A percentile compares a stretch with the other conserved stretches of the same genome.
phyloP scores from a whole-genome alignment of 2,797 vertebrate genomes.

The Anguilla anguilla region DNA sequence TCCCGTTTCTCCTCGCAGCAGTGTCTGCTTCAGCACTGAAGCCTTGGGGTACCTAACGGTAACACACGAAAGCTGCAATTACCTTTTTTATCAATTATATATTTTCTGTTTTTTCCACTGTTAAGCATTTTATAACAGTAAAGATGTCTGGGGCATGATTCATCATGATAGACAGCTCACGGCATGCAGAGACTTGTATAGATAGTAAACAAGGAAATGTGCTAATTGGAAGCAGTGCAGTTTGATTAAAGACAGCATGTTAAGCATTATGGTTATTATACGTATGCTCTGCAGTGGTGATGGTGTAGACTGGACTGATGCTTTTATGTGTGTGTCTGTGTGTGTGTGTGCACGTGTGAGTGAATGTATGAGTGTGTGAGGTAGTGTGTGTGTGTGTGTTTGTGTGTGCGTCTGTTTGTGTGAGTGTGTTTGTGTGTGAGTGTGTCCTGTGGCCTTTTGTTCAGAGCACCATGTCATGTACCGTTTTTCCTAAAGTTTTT shows the following conservation, averaged over 20 bases:
- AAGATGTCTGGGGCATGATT: background rate
- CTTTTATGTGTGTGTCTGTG: background rate
- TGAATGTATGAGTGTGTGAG: too few species aligned
- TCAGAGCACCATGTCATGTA: too few species aligned
- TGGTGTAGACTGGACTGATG: background rate
- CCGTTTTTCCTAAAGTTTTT: too few species aligned
- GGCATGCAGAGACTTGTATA: background rate
- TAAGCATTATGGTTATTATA: background rate
- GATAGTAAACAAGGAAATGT: background rate
- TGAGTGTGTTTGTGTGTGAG: too few species aligned
- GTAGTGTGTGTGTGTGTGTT: too few species aligned
- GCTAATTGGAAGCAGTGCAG: background rate
- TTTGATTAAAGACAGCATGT: background rate
- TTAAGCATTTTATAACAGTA: background rate
- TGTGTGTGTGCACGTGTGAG: too few species aligned
- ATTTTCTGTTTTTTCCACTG: background rate
- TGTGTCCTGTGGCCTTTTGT: too few species aligned
- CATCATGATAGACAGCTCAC: background rate
- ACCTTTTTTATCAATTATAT: slow-evolving; percentile 27
- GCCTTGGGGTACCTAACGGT: slow-evolving; percentile 21
- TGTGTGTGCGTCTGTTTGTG: too few species aligned
- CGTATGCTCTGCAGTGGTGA: background rate
- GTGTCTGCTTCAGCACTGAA: slow-evolving; percentile 27
- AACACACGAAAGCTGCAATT: slow-evolving; percentile 31
- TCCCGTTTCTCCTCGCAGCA: slow-evolving; percentile 33